Percentiles rank a stretch among this genome's conserved stretches.
phyloP scores from a whole-genome alignment of 1,140 invertebrate genomes.

The Drosophila tropicalis region DNA sequence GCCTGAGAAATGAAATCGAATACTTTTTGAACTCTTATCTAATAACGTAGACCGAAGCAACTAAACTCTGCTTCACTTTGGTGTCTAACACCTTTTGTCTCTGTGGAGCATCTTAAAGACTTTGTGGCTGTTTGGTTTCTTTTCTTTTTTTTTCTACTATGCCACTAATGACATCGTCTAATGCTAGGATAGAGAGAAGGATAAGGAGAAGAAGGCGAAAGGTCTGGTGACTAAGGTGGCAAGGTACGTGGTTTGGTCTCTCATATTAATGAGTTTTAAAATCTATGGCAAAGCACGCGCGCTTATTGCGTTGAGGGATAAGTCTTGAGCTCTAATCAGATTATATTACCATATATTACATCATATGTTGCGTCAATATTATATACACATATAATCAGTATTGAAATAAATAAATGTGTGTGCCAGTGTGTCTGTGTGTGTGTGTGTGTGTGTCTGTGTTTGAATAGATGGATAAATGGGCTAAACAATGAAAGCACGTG shows the following conservation, averaged over 20 bases:
- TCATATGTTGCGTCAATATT: conserved; percentile 58
- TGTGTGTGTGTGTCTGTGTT: conserved; percentile 5
- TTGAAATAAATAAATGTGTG: conserved; percentile 38
- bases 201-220: neutral
- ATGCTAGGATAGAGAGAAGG: neutral
- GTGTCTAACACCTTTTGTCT: too few relatives aligned
- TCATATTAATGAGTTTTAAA: conserved; percentile 62
- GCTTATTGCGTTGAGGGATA: conserved; percentile 2
- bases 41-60: neutral
- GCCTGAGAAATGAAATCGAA: neutral
- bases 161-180: conserved; percentile 34
- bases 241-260: conserved; percentile 26
- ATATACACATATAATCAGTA: conserved; percentile 32
- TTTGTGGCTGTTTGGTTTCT: neutral
- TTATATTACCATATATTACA: conserved; percentile 72
- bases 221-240: neutral
- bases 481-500: conserved; percentile 48
- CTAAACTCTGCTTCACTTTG: neutral
- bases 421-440: neutral
- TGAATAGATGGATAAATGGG: conserved; percentile 21
- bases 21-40: conserved; percentile 5
- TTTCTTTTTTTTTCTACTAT: neutral
- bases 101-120: neutral
- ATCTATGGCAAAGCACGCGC: conserved; percentile 38
- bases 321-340: conserved; percentile 46